Evolutionary conservation across 1,140 invertebrate genomes (phyloP), one percentile per base, ranked within the genome.

Genomic region (Ips nitidus): DNA sequence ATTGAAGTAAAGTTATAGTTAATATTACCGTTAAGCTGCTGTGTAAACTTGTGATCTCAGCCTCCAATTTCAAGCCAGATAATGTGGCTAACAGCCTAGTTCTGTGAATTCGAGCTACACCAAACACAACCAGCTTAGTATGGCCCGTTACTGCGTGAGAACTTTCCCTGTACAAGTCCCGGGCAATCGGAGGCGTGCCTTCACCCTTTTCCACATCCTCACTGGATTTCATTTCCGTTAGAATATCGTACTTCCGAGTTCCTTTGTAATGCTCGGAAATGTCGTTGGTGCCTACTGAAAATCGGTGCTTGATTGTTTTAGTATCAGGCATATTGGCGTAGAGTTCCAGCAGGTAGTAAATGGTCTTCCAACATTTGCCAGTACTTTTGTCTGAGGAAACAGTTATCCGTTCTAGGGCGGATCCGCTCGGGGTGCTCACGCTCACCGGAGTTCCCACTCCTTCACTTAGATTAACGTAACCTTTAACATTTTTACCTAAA

Each of bases 291-390:
- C 76, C 83, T 39, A 84, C 76, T 38, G 83, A 84, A 66, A 84
- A 82, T 70, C 76, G 74, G 56, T 81, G 79, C 52, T 79, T 86
- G 7, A 98, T 91, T 1, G 94, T 97, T 81, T 97, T 97, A 0
- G 93, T 93, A 77, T 97, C 95, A 0, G 95, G 94, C 87, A 94
- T 93, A 22, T 92, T 95, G 2, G 94, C 94, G 79, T 98, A 98
- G 37, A 98, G 81, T 76, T 98, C 94, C 43, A 98, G 81, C 22
- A 98, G 84, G 80, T 95, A 90, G 79, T 95, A 97, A 71, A 98
- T 90, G 3, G 94, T 98, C 78, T 93, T 91, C 95, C 95, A 98
- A 78, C 95, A 98, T 72, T 90, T 88, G 42, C 80, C 82, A 61
- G 82, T 82, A 66, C 80, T 81, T 71, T 84, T 84, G 59, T 85